Conservation (phyloP, 2,888 invertebrate genomes). For the Gastracanthus pulcherrimus region DNA sequence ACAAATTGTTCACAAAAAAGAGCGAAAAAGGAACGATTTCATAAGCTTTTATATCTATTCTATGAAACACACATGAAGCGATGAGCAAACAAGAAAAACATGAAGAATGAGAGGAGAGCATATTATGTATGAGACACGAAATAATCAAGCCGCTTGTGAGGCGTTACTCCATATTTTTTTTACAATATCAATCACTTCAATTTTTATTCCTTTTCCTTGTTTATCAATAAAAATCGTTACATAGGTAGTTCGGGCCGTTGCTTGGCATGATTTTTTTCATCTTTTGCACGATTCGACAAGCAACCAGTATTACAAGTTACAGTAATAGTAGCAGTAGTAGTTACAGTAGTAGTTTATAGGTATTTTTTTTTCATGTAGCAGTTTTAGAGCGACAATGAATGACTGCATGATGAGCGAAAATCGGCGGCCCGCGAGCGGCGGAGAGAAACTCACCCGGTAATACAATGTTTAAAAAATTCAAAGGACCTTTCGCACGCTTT, state of each 20-base stretch:
- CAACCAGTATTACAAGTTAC: constrained; percentile 64
- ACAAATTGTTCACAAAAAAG: constrained; percentile 3
- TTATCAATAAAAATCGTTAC: constrained; percentile 76
- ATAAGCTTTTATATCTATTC: not conserved
- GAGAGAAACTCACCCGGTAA: not conserved
- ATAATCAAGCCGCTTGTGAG: constrained; percentile 24
- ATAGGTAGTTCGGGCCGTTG: constrained; percentile 71
- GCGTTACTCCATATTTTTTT: constrained; percentile 30
- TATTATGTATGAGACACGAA: constrained; percentile 25
- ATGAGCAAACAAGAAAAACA: constrained; percentile 22
- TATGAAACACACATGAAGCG: constrained; percentile 20
- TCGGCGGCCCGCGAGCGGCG: constrained; percentile 23
- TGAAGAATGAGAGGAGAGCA: not conserved
- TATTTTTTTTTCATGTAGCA: constrained; percentile 30
- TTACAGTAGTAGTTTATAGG: constrained; percentile 64
- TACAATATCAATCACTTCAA: constrained; percentile 69
- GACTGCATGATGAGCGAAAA: constrained; percentile 12
- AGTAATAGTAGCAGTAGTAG: constrained; percentile 67
- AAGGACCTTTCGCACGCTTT: too few species aligned
- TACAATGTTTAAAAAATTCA: not conserved
- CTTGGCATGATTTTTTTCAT: constrained; percentile 58
- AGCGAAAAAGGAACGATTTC: not conserved
- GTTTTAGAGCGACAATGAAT: constrained; percentile 59
- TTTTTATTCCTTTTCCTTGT: constrained; percentile 70
- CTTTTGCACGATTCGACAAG: constrained; percentile 65